Evolutionary conservation across 2,797 vertebrate genomes (phyloP).

Genomic region (Pseudochromis fuscus): DNA sequence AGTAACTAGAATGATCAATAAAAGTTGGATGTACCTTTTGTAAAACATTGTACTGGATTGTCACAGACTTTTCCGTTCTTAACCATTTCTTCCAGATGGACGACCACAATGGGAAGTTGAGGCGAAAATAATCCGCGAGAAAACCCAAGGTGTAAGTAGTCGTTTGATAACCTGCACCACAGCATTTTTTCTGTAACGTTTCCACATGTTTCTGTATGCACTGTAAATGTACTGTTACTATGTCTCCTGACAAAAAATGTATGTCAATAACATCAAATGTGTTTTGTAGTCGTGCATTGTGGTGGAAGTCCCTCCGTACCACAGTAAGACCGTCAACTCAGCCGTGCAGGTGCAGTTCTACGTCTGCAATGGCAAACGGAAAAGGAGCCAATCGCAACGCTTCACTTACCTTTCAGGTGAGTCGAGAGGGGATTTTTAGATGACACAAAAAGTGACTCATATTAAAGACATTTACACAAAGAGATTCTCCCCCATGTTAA

Average conservation of each 20-base stretch:
- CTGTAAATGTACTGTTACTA: not conserved
- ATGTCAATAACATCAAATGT: slow-evolving; percentile 6
- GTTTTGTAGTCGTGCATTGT: slow-evolving; percentile 90
- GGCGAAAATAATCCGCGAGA: slow-evolving; percentile 95
- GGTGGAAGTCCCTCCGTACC: slow-evolving; percentile 97
- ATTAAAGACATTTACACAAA: slow-evolving; percentile 9
- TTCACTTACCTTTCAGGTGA: slow-evolving; percentile 98
- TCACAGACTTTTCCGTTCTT: slow-evolving; percentile 4
- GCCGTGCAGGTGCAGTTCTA: slow-evolving; percentile 98
- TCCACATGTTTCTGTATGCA: not conserved
- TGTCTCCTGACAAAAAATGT: not conserved
- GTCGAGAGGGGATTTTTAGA: slow-evolving; percentile 14
- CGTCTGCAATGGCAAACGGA: slow-evolving; percentile 98
- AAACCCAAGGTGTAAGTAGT: slow-evolving; percentile 93
- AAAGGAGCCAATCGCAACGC: slow-evolving; percentile 98
- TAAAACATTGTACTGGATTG: no score
- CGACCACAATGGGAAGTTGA: slow-evolving; percentile 98
- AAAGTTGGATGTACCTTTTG: no score
- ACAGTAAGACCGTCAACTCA: slow-evolving; percentile 93
- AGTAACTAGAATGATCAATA: no score
- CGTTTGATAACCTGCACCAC: not conserved
- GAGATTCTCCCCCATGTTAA: slow-evolving; percentile 2
- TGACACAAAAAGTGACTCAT: not conserved
- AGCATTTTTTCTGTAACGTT: slow-evolving; percentile 11
- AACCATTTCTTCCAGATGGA: slow-evolving; percentile 87